Conservation (phyloP, 2,797 vertebrate genomes). For the Semaprochilodus insignis region DNA sequence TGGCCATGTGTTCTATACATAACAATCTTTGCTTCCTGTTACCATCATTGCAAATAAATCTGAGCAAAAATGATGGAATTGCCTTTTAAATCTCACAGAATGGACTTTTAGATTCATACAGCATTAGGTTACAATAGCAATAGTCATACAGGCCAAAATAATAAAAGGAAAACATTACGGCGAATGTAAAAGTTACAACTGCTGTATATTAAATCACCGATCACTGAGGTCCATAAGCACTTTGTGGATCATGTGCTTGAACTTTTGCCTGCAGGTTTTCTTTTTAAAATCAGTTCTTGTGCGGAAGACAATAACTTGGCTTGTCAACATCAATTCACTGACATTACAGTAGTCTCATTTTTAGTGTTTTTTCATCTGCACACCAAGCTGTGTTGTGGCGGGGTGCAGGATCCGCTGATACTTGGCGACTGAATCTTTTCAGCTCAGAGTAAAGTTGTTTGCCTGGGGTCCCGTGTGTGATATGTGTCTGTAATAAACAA, state of each 20-base stretch:
- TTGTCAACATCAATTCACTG: conserved; percentile 61
- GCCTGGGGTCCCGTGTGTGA: conserved; percentile 18
- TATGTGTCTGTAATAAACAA: conserved; percentile 20
- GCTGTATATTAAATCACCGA: conserved; percentile 42
- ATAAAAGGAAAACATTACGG: conserved; percentile 36
- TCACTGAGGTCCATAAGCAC: conserved; percentile 8
- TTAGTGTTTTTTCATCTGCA: conserved; percentile 42
- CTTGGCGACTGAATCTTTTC: conserved; percentile 30
- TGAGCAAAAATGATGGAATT: not conserved
- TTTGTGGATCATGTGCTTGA: conserved; percentile 34
- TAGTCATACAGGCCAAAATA: conserved; percentile 33
- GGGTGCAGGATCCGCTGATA: conserved; percentile 47
- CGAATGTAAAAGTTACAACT: conserved; percentile 45
- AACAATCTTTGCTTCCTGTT: not conserved
- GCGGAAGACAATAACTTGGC: conserved; percentile 63
- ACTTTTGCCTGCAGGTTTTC: conserved; percentile 47
- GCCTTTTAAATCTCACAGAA: conserved; percentile 19
- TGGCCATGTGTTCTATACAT: too few species aligned
- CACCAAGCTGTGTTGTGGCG: conserved; percentile 37
- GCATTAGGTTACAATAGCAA: conserved; percentile 44
- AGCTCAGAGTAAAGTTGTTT: conserved; percentile 36
- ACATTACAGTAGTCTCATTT: conserved; percentile 54
- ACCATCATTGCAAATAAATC: not conserved
- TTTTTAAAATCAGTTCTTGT: conserved; percentile 68
- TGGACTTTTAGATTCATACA: conserved; percentile 44